phyloP scores from a whole-genome alignment of 2,888 invertebrate genomes.

The Mayetiola destructor region DNA sequence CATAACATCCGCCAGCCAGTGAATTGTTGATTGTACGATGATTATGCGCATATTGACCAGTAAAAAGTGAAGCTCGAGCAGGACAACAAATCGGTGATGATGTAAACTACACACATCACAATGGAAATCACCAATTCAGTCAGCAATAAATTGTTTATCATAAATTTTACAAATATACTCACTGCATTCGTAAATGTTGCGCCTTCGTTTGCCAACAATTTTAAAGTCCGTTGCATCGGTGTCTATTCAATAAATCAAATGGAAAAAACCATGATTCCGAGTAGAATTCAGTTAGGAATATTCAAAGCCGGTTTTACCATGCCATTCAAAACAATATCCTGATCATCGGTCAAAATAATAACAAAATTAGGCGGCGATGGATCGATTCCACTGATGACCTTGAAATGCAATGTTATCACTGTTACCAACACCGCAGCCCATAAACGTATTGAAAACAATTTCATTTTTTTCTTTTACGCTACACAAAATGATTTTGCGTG shows the following conservation, averaged over 20 bases:
- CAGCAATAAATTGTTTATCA: too few species aligned
- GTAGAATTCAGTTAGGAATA: constrained; percentile 26
- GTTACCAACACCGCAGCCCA: too few species aligned
- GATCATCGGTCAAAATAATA: constrained; percentile 70
- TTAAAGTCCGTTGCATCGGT: constrained; percentile 49
- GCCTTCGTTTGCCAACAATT: constrained; percentile 48
- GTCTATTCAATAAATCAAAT: constrained; percentile 37
- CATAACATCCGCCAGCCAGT: constrained; percentile 59
- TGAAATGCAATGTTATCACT: background rate
- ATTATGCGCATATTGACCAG: constrained; percentile 74
- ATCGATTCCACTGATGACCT: constrained; percentile 13
- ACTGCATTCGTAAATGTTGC: constrained; percentile 60
- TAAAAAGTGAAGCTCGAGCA: constrained; percentile 71
- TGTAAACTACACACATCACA: constrained; percentile 53
- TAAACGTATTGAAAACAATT: too few species aligned
- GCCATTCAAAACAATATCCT: constrained; percentile 63
- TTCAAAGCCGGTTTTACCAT: constrained; percentile 45
- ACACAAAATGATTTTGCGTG: too few species aligned
- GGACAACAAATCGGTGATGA: constrained; percentile 82
- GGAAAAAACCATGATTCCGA: background rate
- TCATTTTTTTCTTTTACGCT: too few species aligned
- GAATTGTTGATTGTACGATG: constrained; percentile 67
- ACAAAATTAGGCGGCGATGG: constrained; percentile 52
- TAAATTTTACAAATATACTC: too few species aligned
- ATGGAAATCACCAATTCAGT: too few species aligned